These are phyloP conservation scores for Pararge aegeria DNA, from an alignment of 1,140 invertebrate genomes.

Conservation along the genomic window DNA sequence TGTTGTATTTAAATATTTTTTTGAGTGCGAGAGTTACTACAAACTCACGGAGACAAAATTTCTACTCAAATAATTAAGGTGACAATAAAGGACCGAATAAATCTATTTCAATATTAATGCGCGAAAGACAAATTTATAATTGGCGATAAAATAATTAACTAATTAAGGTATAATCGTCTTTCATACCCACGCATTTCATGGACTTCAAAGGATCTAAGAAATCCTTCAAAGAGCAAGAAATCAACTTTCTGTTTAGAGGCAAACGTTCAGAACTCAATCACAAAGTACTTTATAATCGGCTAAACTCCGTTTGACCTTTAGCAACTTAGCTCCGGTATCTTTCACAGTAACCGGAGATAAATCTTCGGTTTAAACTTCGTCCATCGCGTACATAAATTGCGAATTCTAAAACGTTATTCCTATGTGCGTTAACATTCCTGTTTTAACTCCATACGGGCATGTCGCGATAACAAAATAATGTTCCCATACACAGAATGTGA, in stretches of 20 bases:
- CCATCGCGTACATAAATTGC: constrained; percentile 59
- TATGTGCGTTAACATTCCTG: constrained; percentile 59
- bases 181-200: background rate
- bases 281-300: constrained; percentile 58
- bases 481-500: constrained; percentile 40
- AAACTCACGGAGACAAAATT: no score
- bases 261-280: constrained; percentile 48
- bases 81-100: no score
- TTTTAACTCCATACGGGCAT: constrained; percentile 45
- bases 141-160: background rate
- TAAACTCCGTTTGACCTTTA: constrained; percentile 58
- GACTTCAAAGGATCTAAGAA: constrained; percentile 4
- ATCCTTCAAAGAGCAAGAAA: constrained; percentile 24
- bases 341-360: constrained; percentile 52
- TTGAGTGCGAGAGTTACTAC: no score
- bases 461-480: constrained; percentile 60
- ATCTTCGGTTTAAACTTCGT: constrained; percentile 59
- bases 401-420: constrained; percentile 54
- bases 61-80: no score
- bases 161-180: background rate
- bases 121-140: background rate
- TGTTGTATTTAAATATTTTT: no score
- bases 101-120: background rate
- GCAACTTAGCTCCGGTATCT: constrained; percentile 50
- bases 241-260: constrained; percentile 37